These are phyloP conservation scores for Catagonus wagneri DNA, from an alignment of 2,113 vertebrate genomes.

Conservation along the genomic window DNA sequence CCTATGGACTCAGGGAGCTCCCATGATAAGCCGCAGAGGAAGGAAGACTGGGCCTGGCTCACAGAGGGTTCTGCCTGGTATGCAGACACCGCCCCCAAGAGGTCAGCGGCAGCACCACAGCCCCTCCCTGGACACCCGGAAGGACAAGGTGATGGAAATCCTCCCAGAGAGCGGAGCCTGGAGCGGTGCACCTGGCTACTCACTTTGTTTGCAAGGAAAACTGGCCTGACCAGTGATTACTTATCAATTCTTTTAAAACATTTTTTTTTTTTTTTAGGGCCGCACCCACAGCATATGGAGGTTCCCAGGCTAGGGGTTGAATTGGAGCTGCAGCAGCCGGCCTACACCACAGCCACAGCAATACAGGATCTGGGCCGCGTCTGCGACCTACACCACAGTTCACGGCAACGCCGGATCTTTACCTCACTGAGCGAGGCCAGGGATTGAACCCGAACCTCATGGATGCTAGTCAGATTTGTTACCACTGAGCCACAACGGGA, in stretches of 20 bases:
- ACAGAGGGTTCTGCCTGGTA: background rate
- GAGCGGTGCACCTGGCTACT: background rate
- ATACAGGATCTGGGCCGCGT: no score
- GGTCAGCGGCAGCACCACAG: background rate
- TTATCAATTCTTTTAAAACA: background rate
- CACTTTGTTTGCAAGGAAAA: background rate
- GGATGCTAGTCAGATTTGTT: no score
- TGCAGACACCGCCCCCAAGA: background rate
- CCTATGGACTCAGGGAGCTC: fast-evolving
- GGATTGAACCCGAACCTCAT: no score
- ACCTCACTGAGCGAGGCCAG: no score
- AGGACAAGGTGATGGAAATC: background rate
- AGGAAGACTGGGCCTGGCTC: background rate
- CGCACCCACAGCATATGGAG: no score
- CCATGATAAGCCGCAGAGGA: fast-evolving
- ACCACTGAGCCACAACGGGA: no score
- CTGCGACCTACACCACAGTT: no score
- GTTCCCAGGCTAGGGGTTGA: no score
- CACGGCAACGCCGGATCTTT: no score
- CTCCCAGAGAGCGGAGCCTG: background rate
- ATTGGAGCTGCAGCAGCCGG: no score
- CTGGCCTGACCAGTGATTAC: background rate
- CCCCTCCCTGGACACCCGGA: background rate
- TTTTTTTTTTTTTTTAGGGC: no score
- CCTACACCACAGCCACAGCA: no score